A percentile compares a stretch with the other conserved stretches of the same genome.
Conservation (phyloP, 2,888 invertebrate genomes). For the Trissolcus brochymenae region DNA sequence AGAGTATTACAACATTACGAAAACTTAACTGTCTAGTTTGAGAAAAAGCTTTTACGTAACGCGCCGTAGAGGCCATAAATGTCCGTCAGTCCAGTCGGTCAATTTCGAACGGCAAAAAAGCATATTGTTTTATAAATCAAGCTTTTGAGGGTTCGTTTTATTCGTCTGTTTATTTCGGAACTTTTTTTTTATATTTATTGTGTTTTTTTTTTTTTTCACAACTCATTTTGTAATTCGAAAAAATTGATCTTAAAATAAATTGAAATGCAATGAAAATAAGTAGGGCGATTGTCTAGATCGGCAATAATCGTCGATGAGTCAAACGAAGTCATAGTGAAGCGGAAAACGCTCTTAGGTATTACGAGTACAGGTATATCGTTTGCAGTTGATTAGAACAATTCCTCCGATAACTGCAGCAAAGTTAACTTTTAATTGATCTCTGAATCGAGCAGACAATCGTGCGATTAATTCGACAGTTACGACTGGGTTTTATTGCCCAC, state of each 20-base stretch:
- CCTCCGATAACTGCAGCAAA: slow-evolving; percentile 43
- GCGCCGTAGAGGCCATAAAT: slow-evolving; percentile 69
- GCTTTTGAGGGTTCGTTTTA: no score
- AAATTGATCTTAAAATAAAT: no score
- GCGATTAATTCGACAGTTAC: slow-evolving; percentile 27
- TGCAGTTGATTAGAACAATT: slow-evolving; percentile 58
- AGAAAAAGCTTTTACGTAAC: slow-evolving; percentile 65
- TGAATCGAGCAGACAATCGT: slow-evolving; percentile 9
- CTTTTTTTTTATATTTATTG: no score
- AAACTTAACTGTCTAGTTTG: slow-evolving; percentile 66
- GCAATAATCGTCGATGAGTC: slow-evolving; percentile 26
- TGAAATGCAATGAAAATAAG: slow-evolving; percentile 1
- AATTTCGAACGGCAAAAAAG: not conserved
- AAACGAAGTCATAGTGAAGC: slow-evolving; percentile 29
- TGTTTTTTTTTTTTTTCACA: no score
- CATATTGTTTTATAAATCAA: no score
- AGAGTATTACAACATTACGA: slow-evolving; percentile 64
- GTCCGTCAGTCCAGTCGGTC: not conserved
- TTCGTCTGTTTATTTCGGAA: no score
- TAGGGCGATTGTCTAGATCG: no score
- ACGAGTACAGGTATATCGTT: slow-evolving; percentile 49
- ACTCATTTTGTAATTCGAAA: no score
- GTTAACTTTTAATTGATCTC: slow-evolving; percentile 51
- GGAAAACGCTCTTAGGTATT: slow-evolving; percentile 55
- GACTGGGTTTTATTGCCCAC: not conserved